A percentile compares a stretch with the other conserved stretches of the same genome.
phyloP scores from a whole-genome alignment of 2,797 vertebrate genomes.

The Lepilemur septentrionalis region DNA sequence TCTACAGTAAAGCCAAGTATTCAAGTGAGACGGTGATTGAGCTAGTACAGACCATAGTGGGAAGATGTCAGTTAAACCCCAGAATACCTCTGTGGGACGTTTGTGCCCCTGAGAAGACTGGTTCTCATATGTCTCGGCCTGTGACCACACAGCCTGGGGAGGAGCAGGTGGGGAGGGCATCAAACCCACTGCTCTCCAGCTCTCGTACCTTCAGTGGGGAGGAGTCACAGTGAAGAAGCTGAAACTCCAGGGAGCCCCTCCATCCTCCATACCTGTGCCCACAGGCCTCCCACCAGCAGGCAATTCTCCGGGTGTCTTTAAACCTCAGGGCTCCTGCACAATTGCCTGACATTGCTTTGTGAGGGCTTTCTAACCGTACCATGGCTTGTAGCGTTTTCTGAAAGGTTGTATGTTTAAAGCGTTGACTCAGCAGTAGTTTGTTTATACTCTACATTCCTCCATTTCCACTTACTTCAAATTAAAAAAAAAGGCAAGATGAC shows the following conservation, averaged over 20 bases:
- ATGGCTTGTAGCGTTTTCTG: not conserved
- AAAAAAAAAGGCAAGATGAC: not conserved
- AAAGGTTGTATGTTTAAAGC: not conserved
- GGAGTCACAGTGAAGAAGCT: not conserved
- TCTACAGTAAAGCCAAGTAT: not conserved
- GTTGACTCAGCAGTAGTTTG: not conserved
- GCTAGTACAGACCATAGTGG: not conserved
- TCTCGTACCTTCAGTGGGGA: not conserved
- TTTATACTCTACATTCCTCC: not conserved
- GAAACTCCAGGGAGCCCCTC: not conserved
- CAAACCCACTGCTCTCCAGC: not conserved
- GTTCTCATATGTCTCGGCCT: not conserved
- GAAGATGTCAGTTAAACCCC: not conserved
- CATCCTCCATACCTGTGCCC: too few species aligned
- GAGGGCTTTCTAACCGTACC: not conserved
- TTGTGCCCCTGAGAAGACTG: not conserved
- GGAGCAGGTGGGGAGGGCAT: accelerated
- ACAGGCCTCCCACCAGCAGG: not conserved
- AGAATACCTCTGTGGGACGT: not conserved
- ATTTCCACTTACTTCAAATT: slow-evolving; percentile 4
- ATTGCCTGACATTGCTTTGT: not conserved
- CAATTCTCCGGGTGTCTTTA: not conserved
- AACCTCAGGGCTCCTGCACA: not conserved
- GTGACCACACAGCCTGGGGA: not conserved
- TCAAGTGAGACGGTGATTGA: not conserved